Evolutionary conservation across 2,797 vertebrate species (phyloP), one percentile per base, ranked within the genome.

Genomic region (Tinamus major): DNA sequence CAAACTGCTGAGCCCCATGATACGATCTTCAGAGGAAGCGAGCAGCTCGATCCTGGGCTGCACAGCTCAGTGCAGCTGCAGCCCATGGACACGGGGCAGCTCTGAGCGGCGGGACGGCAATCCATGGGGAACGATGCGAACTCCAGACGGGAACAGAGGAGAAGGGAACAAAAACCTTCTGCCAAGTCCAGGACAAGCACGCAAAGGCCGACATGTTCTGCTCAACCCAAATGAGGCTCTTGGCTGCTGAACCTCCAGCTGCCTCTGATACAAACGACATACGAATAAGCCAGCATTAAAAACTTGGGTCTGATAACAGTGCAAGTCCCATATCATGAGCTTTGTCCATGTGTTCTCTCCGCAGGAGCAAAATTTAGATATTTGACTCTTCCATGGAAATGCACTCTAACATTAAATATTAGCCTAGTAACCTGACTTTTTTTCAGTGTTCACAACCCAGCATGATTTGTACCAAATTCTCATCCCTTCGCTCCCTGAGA

Each of bases 1-100:
- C 92, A 87, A 95, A 92, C 71, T 69, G 42, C 65, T 51, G 49
- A 92, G 23, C 93, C 67, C 75, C 79, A 42, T 21, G 26, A 77
- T 59, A 93, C 7, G 63, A 90, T 84, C 93, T 70, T 68, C 77
- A 94, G 92, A 95, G 76, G 70, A 89, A 59, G 1, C 3, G 77
- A 89, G 49, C 13, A 86, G 9, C 5, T 21, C 51, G 26, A 42
- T 53, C 33, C 19, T 8, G 48, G 46, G 51, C 65, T 44, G 59
- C 46, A 46, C 35, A 42, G 31, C 11, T 63, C 49, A 85, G 53
- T 82, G 44, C 37, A 90, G 26, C 6, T 71, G 26, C 44, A 74
- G 27, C 35, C 79, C 79, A 20, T 48, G 31, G 31, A 64, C 46
- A 53, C 0, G 2, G 42, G 26, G 53, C n/a, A 80, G 13, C 16